A percentile compares a stretch with the other conserved stretches of the same genome.
phyloP scores from a whole-genome alignment of 2,888 invertebrate genomes.

The Carpatolechia fugitivella region DNA sequence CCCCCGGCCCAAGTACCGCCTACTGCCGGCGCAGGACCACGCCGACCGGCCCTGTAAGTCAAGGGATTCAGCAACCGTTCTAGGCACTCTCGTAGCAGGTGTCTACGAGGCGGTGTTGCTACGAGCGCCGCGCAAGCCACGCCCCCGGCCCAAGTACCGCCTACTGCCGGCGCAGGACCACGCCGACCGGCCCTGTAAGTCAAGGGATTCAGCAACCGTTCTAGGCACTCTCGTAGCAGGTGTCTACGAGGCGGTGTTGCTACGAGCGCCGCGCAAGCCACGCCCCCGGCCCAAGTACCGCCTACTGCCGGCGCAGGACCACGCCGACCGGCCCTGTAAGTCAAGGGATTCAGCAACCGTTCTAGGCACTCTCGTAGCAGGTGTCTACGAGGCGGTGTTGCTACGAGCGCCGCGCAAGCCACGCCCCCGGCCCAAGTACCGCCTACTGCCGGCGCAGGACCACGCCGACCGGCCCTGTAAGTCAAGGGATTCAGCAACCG shows the following conservation, averaged over 20 bases:
- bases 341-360: too few species aligned
- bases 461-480: slow-evolving; percentile 85
- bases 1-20: slow-evolving; percentile 80
- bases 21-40: slow-evolving; percentile 85
- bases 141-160: slow-evolving; percentile 81
- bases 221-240: slow-evolving; percentile 56
- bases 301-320: slow-evolving; percentile 85
- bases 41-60: slow-evolving; percentile 85
- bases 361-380: slow-evolving; percentile 48
- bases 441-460: slow-evolving; percentile 85
- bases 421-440: slow-evolving; percentile 79
- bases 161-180: slow-evolving; percentile 85
- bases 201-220: too few species aligned
- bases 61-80: too few species aligned
- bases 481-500: too few species aligned
- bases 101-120: slow-evolving; percentile 74
- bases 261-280: slow-evolving; percentile 66
- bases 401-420: slow-evolving; percentile 69
- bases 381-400: slow-evolving; percentile 77
- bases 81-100: slow-evolving; percentile 58
- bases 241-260: slow-evolving; percentile 75
- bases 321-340: slow-evolving; percentile 85
- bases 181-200: slow-evolving; percentile 84
- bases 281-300: slow-evolving; percentile 81
- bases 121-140: slow-evolving; percentile 70